A percentile compares a stretch with the other conserved stretches of the same genome.
phyloP scores from a whole-genome alignment of 2,797 vertebrate species.

The Emys orbicularis region DNA sequence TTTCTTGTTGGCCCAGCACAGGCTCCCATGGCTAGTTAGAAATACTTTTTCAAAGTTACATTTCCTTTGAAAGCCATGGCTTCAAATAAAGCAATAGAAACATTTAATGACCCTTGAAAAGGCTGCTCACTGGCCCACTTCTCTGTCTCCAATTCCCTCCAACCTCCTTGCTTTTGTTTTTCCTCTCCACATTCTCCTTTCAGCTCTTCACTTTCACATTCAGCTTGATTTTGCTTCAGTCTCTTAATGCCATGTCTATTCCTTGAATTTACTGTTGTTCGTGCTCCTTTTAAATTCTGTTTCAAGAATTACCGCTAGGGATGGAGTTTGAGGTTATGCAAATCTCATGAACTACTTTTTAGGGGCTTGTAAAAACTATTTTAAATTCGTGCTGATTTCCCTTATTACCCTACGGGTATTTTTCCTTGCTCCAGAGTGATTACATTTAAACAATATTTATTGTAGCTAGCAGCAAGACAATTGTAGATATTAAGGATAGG shows the following conservation, averaged over 20 bases:
- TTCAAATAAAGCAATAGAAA: neutral
- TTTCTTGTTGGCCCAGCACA: neutral
- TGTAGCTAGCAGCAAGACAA: neutral
- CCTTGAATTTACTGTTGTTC: constrained; percentile 45
- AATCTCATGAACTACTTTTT: constrained; percentile 33
- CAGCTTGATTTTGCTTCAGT: constrained; percentile 34
- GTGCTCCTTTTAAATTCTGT: constrained; percentile 23
- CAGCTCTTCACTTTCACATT: constrained; percentile 23
- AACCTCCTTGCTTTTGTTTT: constrained; percentile 41
- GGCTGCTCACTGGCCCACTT: constrained; percentile 15
- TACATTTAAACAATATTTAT: neutral
- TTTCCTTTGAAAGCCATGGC: neutral
- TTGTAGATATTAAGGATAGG: neutral
- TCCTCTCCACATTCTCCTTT: neutral
- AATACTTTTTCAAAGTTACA: neutral
- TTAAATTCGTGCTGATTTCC: neutral
- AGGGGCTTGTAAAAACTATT: neutral
- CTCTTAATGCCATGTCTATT: constrained; percentile 23
- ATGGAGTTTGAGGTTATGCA: constrained; percentile 42
- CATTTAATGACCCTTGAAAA: neutral
- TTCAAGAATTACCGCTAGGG: constrained; percentile 47
- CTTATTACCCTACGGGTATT: neutral
- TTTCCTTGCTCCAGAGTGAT: neutral
- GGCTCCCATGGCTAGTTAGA: neutral
- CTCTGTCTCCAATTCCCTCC: constrained; percentile 49